Evolutionary conservation across 35 echinoderm and acorn worm species (phyloP), one percentile per base, ranked within the genome.

Genomic region (Lytechinus pictus): DNA sequence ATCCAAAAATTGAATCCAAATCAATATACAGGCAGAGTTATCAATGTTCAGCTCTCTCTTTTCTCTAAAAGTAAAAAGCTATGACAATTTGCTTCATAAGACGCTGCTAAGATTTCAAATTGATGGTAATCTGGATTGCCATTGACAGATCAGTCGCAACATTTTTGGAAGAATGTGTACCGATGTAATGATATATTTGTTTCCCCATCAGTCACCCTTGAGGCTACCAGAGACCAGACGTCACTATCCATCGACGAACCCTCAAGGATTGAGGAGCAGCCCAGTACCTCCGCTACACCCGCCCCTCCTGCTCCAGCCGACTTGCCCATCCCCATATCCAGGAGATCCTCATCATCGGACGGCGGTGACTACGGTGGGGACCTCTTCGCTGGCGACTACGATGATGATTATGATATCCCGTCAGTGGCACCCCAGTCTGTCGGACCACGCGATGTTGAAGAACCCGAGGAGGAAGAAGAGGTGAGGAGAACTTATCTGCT

Each of bases 391-490:
- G 97, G 95, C 9, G 95, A 97, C 13, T 96, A 99, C 24, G 98
- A 99, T n/a, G 96, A 96, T 29, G 98, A 99, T 57, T 97, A 99
- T 94, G 97, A 97, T 93, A 96, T 99, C 56, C 98, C 98, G 89
- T 96, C 98, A 6, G 92, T 99, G 44, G 88, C 56, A 27, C 97
- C 97, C 16, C 96, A 96, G 94, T 97, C 97, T n/a, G 95, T 94
- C 1, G 53, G 54, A 94, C 95, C 94, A 53, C 95, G 87, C 54
- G 54, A 52, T 52, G 71, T 89, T 19, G 95, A 94, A 89, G 95
- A 97, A 86, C 95, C 96, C 28, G 94, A 95, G 54, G 97, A 98
- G 57, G 97, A 97, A 53, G 97, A 98, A 54, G 96, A 96, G 94
- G 94, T 94, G 89, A 94, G 60, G 2, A 86, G 21, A 27, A 95